Evolutionary conservation across 2,797 vertebrate species (phyloP).

Genomic region (Erethizon dorsatum): DNA sequence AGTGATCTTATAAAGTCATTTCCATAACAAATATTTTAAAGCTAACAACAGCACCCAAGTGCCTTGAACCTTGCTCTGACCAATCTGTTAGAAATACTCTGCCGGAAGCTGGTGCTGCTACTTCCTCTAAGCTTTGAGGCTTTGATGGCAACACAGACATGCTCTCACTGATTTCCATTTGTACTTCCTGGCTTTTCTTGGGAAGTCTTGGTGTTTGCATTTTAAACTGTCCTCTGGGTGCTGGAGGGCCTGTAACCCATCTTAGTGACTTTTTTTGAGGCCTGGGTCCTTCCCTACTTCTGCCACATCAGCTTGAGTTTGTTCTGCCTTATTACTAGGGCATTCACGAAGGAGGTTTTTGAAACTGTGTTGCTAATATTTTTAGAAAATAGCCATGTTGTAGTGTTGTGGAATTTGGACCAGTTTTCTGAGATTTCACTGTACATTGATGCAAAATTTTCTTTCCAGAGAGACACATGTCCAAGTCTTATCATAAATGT

Average conservation of each 20-base stretch:
- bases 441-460: neutral
- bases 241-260: neutral
- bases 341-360: neutral
- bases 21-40: neutral
- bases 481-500: neutral
- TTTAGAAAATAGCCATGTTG: neutral
- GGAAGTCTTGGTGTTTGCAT: neutral
- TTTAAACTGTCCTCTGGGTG: neutral
- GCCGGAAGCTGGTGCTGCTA: neutral
- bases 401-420: neutral
- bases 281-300: neutral
- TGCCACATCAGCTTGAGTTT: accelerated
- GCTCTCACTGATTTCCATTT: neutral
- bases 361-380: neutral
- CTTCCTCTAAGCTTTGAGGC: neutral
- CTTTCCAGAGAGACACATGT: neutral
- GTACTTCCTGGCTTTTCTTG: neutral
- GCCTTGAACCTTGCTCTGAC: neutral
- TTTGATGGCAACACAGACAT: neutral
- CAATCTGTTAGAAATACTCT: neutral
- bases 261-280: neutral
- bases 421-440: neutral
- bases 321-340: neutral
- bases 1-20: neutral
- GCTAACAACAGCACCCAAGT: neutral